Evolutionary conservation across 2,888 invertebrate species (phyloP), one percentile per base, ranked within the genome.

Genomic region (Taenaris catops): DNA sequence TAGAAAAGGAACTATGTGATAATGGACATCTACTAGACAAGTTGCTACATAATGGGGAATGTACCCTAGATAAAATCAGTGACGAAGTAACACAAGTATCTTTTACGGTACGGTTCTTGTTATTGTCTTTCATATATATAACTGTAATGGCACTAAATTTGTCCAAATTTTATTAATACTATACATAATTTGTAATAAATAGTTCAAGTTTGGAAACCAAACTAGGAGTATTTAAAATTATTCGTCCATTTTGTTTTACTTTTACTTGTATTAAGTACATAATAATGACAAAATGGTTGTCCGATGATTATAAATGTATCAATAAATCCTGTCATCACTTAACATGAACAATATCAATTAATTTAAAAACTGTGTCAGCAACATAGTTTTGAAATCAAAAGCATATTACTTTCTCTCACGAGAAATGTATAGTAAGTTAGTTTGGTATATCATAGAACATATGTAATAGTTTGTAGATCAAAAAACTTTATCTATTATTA

Each of bases 1-100:
- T 55, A 2, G 28, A 38, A 10, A 48, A 51, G 8, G 55, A 51
- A 40, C 29, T 55, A 16, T 29, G 44, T 1, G 44, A 50, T 16
- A 38, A 47, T 7, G 44, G 34, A 5, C 55, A 49, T 17, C 32
- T 63, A 6, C 41, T 63, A 12, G 63, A 63, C 28, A 50, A 51
- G 7, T 47, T 61, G 23, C 38, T 51, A 2, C 41, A 49, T n/a
- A 51, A 52, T 27, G 60, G 58, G 1, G 48, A 56, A 1, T 42
- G 49, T 0, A 41, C 49, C 6, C 50, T 55, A 1, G 57, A 61
- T 21, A 50, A 55, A 2, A 46, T 60, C 19, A 53, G 51, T 25
- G 60, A 62, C 20, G 61, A 63, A 48, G 46, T 62, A 9, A 59
- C 49, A 16, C 48, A 62, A 4, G 32, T 59, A 3, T 49, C 53